A percentile compares a stretch with the other conserved stretches of the same genome.
These are phyloP conservation scores for Dinocampus coccinellae DNA, from an alignment of 2,888 invertebrate genomes.

Conservation along the genomic window DNA sequence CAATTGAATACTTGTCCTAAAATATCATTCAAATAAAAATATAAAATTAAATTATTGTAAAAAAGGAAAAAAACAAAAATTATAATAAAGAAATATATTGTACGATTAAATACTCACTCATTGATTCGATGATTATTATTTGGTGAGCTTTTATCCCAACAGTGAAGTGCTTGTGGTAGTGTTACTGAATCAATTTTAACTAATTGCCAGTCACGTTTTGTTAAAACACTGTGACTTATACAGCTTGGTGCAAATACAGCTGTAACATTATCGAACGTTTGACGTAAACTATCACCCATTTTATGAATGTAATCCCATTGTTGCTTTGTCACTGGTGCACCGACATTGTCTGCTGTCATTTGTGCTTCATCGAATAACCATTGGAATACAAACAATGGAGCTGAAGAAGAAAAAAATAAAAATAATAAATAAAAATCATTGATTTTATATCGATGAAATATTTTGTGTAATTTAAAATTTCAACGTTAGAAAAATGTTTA, in stretches of 20 bases:
- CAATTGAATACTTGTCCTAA: slow-evolving; percentile 55
- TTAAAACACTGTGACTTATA: slow-evolving; percentile 90
- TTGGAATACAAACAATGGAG: slow-evolving; percentile 93
- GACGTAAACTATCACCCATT: slow-evolving; percentile 86
- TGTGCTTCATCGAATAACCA: slow-evolving; percentile 96
- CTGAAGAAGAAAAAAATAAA: slow-evolving; percentile 68
- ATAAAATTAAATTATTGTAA: background rate
- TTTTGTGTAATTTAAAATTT: background rate
- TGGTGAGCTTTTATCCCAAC: slow-evolving; percentile 80
- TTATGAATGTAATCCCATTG: slow-evolving; percentile 96
- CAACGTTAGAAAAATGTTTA: background rate
- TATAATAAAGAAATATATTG: background rate
- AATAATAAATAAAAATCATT: background rate
- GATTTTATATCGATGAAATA: background rate
- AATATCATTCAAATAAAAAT: slow-evolving; percentile 4
- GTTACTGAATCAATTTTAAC: slow-evolving; percentile 88
- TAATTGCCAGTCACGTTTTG: slow-evolving; percentile 88
- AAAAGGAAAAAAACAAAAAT: background rate
- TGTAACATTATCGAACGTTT: slow-evolving; percentile 86
- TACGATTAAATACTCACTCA: slow-evolving; percentile 42
- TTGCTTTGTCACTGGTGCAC: slow-evolving; percentile 87
- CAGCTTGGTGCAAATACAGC: slow-evolving; percentile 95
- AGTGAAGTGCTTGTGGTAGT: slow-evolving; percentile 85
- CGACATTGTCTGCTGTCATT: slow-evolving; percentile 92
- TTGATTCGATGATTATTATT: slow-evolving; percentile 50